Base-by-base conservation (phyloP, 1,140 invertebrate genomes). In the Zaprionus gabonicus region DNA sequence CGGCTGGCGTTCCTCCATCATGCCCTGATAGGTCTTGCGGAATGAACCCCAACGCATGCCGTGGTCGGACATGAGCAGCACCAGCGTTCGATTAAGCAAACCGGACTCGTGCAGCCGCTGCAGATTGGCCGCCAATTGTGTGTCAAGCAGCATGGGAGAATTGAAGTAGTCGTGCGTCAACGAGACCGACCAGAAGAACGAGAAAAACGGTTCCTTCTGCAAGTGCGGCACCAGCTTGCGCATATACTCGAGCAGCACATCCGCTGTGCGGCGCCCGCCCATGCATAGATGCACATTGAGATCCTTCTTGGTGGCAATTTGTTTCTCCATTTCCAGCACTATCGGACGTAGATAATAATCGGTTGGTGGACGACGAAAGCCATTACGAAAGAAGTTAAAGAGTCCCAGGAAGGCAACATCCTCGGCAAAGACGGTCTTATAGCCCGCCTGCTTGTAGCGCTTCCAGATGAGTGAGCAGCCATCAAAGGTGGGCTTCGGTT, bases 61-160 rank as follows among this genome's bases (percentile, higher is more conserved):
- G 92, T 99, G 98, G 92, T 99, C 98, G 81, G 97, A 98, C 83
- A 98, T 93, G 5, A 99, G 94, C 25, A 99, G 93, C 1, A 99
- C 88, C 75, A 96, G 93, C 0, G 96, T 96, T 31, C 95, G 94
- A 69, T 97, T 95, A 58, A 96, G 91, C 15, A 95, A 92, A 0
- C 94, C 94, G 4, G 46, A 97, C 81, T n/a, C 93, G 85, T 64
- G 93, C 92, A 77, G 15, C 44, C 9, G 41, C 4, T 63, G 75
- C 17, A 97, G 93, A 72, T 95, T 95, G 1, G 82, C 63, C 10
- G 93, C 80, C 62, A 96, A 94, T 49, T 93, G 92, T 0, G 93
- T 73, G 73, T 97, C 96, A 82, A 96, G 95, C 15, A 94, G 91
- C 34, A 94, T 94, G 0, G 95, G 94, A 23, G 95, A 95, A 78